Conservation (phyloP, 2,888 invertebrate genomes). For the Rugalucina vietnamica region DNA sequence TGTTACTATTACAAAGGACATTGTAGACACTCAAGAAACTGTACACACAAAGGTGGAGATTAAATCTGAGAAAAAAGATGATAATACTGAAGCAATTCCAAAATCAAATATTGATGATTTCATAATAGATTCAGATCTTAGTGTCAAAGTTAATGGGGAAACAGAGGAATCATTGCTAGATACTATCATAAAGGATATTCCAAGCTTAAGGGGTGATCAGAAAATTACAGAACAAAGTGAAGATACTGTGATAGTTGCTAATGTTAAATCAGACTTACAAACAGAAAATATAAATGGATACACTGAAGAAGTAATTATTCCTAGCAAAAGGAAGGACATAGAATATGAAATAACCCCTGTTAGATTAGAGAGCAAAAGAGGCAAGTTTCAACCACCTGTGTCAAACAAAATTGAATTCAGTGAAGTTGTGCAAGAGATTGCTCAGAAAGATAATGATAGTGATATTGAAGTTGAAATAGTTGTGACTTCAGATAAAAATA, state of each 20-base stretch:
- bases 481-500: background rate
- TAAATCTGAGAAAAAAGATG: background rate
- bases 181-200: constrained; percentile 47
- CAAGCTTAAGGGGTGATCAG: constrained; percentile 16
- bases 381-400: background rate
- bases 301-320: constrained; percentile 26
- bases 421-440: background rate
- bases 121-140: constrained; percentile 4
- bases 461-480: constrained; percentile 39
- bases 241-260: constrained; percentile 28
- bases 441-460: constrained; percentile 32
- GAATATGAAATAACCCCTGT: constrained; percentile 57
- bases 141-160: constrained; percentile 13
- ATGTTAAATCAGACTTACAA: constrained; percentile 26
- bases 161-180: constrained; percentile 51
- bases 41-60: background rate
- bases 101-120: constrained; percentile 36
- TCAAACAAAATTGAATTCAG: background rate
- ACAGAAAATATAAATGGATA: constrained; percentile 6
- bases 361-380: constrained; percentile 1
- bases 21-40: background rate
- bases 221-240: constrained; percentile 17
- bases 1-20: background rate
- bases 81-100: constrained; percentile 16
- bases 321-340: constrained; percentile 24